Percentiles rank a stretch among this genome's conserved stretches.
These are phyloP conservation scores for Notarius lentiginosus DNA, from an alignment of 2,113 vertebrate species.

Conservation along the genomic window DNA sequence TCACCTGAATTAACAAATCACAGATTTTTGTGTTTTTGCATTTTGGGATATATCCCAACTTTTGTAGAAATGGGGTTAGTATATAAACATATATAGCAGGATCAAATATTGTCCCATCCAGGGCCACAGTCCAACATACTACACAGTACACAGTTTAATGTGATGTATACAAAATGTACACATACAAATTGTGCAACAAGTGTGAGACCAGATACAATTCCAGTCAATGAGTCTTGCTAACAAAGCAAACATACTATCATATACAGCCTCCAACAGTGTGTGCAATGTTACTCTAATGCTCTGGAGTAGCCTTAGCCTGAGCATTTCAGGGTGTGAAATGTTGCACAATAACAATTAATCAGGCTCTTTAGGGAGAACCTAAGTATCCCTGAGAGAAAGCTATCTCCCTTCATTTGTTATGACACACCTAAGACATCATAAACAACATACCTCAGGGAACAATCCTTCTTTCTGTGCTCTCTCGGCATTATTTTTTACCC, in stretches of 20 bases:
- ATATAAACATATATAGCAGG: background rate
- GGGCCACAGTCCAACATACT: background rate
- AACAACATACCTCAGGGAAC: slow-evolving; percentile 46
- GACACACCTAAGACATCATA: slow-evolving; percentile 47
- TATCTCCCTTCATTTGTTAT: slow-evolving; percentile 49
- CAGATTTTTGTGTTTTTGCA: no score
- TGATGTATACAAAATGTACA: background rate
- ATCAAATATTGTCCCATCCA: background rate
- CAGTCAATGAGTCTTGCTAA: background rate
- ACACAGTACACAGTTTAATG: background rate
- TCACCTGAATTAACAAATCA: no score
- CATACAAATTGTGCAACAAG: background rate
- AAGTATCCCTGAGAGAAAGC: slow-evolving; percentile 46
- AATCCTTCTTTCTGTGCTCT: background rate
- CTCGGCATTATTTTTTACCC: slow-evolving; percentile 4
- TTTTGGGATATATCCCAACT: no score
- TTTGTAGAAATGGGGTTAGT: no score
- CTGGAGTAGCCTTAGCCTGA: slow-evolving; percentile 10
- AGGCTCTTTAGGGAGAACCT: slow-evolving; percentile 40
- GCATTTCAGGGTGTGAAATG: slow-evolving; percentile 41
- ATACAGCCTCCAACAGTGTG: background rate
- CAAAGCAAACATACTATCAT: background rate
- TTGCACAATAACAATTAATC: slow-evolving; percentile 55
- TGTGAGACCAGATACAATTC: background rate
- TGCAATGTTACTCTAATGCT: background rate